Evolutionary conservation across 2,113 vertebrate genomes (phyloP), one percentile per base, ranked within the genome.

Genomic region (Nansenia antarctica): DNA sequence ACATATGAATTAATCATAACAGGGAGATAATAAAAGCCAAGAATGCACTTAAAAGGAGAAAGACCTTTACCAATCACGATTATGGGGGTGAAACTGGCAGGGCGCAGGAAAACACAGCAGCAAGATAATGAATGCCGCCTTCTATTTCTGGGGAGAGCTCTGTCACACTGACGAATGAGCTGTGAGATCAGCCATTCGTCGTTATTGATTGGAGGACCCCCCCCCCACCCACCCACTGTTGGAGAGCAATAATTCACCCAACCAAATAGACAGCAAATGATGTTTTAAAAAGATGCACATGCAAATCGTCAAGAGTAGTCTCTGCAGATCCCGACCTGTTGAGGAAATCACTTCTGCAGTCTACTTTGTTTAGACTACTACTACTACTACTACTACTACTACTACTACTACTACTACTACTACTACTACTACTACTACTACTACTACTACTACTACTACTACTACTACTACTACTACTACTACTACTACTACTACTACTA

Each of bases 71-170:
- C 45, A 9, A 32, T n/a, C 9, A 32, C 22, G 35, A 65, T 31
- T 22, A 52, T n/a, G 30, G 15, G n/a, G 27, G 18, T 18, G 29
- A n/a, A 70, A 52, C 65, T 71, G 53, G 0, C 32, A 34, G 47
- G 14, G 37, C 35, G 26, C 9, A 18, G 35, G 24, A 30, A 58
- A 27, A n/a, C n/a, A n/a, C n/a, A n/a, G n/a, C n/a, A n/a, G n/a
- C n/a, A n/a, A 18, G 24, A 14, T 52, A 65, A 66, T 37, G 57
- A 60, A 66, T 37, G 37, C 12, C 45, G 37, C 12, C 45, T 47
- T 35, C 24, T 65, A 67, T 73, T 60, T 67, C 34, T 73, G 65
- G 71, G 37, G 55, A 15, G 1, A 5, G n/a, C 45, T 49, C n/a
- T 20, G n/a, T 20, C n/a, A 20, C n/a, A 7, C 54, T 67, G 34